A percentile compares a stretch with the other conserved stretches of the same genome.
Evolutionary conservation across 1,140 invertebrate species (phyloP).

Genomic region (Myzus persicae): DNA sequence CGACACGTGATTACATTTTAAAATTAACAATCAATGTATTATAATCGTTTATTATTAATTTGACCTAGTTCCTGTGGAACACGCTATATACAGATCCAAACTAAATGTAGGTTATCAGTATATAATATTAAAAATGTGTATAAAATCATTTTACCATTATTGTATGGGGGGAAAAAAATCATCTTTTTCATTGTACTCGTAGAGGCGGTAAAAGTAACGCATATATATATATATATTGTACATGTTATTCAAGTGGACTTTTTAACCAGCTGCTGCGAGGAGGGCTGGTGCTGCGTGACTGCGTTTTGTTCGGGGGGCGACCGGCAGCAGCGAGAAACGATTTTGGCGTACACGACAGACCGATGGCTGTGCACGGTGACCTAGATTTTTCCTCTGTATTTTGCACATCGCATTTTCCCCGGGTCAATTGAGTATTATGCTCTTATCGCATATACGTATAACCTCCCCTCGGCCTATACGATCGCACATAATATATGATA

Average conservation of each 20-base stretch:
- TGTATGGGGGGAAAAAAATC: background rate
- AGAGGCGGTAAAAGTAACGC: background rate
- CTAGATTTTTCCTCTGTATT: constrained; percentile 38
- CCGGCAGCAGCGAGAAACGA: background rate
- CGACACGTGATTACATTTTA: background rate
- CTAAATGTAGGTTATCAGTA: background rate
- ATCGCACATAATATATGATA: background rate
- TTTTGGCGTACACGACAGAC: constrained; percentile 22
- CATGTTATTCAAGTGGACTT: constrained; percentile 1
- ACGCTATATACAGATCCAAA: background rate
- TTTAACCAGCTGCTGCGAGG: background rate
- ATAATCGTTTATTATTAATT: background rate
- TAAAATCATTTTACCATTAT: background rate
- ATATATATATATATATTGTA: constrained; percentile 10
- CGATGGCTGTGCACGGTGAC: constrained; percentile 28
- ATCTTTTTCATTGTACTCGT: background rate
- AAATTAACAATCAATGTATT: background rate
- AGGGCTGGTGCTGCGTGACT: constrained; percentile 22
- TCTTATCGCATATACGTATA: constrained; percentile 17
- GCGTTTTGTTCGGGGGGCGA: background rate
- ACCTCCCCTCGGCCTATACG: constrained; percentile 1
- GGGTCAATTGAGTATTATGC: constrained; percentile 45
- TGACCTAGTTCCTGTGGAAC: background rate
- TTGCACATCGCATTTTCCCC: constrained; percentile 41
- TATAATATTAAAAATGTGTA: constrained; percentile 3